Base-by-base conservation (phyloP, 2,888 invertebrate species). In the Saturnia japonica region DNA sequence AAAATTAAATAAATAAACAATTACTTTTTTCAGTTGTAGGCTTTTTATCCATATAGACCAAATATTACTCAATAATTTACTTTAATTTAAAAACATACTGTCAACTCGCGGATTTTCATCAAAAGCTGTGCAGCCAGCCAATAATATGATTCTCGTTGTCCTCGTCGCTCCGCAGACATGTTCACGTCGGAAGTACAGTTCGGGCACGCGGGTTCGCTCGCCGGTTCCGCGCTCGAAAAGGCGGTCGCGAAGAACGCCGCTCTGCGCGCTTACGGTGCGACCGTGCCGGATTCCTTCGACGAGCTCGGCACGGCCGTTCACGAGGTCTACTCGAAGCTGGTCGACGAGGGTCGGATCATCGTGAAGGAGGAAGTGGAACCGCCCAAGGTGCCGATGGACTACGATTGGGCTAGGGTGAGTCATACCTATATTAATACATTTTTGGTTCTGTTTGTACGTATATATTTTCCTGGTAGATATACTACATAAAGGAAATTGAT, bases 341-440 rank as follows among this genome's bases (percentile, higher is more conserved):
- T 99, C 0, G 94, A 95, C 69, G 95, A 95, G 25, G 98, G 99
- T 57, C 95, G 95, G 70, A 97, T 99, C 80, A 96, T 97, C 12
- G 98, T 98, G 0, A 96, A 96, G 78, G 96, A 97, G 64, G 99
- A 99, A 89, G 96, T 97, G 69, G 98, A 99, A 14, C 99, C 99
- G 51, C 99, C 99, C 2, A 99, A 99, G 25, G 99, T 99, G n/a
- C 99, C 99, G 12, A 99, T 99, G 99, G 99, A 99, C 90, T 99
- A 98, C 90, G 98, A 97, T 75, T 99, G 99, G 99, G 99, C 99
- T 0, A 96, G 98, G 89, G 96, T 95, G 74, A 88, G 93, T 88
- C 42, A 14, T 8, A 34, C n/a, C n/a, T n/a, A n/a, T n/a, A n/a
- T n/a, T n/a, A n/a, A n/a, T n/a, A n/a, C n/a, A n/a, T n/a, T n/a